Percentiles rank a stretch among this genome's conserved stretches.
These are phyloP conservation scores for Phrynosoma platyrhinos DNA, from an alignment of 2,113 vertebrate species.

Conservation along the genomic window DNA sequence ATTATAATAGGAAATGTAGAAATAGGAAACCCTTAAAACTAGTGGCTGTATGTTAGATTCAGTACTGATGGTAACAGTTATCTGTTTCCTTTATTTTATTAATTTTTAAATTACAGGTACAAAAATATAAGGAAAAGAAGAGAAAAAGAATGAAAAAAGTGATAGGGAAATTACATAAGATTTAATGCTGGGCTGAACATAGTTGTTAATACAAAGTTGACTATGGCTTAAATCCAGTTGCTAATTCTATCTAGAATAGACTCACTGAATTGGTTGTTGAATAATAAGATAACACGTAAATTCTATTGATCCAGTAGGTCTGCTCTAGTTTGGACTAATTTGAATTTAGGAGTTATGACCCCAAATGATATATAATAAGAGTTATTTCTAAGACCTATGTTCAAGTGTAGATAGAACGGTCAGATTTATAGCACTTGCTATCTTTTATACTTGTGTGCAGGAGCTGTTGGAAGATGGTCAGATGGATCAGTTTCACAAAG, in stretches of 20 bases:
- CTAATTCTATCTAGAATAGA: too few relatives aligned
- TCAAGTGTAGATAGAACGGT: neutral
- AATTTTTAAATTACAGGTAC: neutral
- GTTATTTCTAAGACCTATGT: neutral
- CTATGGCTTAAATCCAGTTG: too few relatives aligned
- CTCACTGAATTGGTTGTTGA: too few relatives aligned
- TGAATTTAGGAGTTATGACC: too few relatives aligned
- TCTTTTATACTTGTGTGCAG: constrained; percentile 59
- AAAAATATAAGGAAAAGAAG: neutral
- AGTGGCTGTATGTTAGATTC: neutral
- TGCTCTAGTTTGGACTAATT: too few relatives aligned
- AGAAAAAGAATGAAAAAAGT: too few relatives aligned
- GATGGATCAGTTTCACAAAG: constrained; percentile 91
- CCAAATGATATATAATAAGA: too few relatives aligned
- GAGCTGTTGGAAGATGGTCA: constrained; percentile 84
- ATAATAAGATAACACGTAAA: too few relatives aligned
- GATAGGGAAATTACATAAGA: too few relatives aligned
- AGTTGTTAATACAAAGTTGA: too few relatives aligned
- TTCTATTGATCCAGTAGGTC: too few relatives aligned
- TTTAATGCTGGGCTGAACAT: too few relatives aligned
- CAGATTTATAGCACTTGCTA: neutral
- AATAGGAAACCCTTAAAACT: neutral
- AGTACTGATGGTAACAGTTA: neutral
- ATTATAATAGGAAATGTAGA: neutral
- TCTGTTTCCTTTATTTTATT: constrained; percentile 3